These are phyloP conservation scores for Polydrusus tereticollis DNA, from an alignment of 2,888 invertebrate species.

Conservation along the genomic window DNA sequence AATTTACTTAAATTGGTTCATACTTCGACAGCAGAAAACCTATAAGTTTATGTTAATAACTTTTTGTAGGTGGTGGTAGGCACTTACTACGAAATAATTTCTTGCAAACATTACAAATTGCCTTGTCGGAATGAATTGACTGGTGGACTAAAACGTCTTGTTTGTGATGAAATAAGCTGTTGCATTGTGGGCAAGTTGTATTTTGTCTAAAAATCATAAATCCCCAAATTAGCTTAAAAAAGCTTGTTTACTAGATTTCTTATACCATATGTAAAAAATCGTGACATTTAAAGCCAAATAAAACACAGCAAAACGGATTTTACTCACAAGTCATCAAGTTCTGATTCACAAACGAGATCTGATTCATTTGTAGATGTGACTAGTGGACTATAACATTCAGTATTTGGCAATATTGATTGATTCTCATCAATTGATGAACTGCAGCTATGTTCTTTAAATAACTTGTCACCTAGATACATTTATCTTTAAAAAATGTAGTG, in stretches of 20 bases:
- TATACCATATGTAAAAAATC: too few species aligned
- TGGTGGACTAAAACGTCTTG: conserved; percentile 69
- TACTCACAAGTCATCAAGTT: conserved; percentile 57
- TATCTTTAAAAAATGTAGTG: background rate
- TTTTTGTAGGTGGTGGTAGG: background rate
- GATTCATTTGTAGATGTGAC: background rate
- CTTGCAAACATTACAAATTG: conserved; percentile 68
- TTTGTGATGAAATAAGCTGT: conserved; percentile 67
- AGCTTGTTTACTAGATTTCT: background rate
- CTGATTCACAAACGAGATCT: background rate
- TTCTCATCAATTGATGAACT: background rate
- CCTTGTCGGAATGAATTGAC: conserved; percentile 66
- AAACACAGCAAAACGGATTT: background rate
- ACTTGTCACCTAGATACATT: background rate
- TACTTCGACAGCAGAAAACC: too few species aligned
- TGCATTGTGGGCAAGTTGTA: conserved; percentile 67
- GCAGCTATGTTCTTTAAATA: background rate
- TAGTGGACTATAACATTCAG: background rate
- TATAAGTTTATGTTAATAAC: too few species aligned
- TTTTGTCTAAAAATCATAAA: conserved; percentile 34
- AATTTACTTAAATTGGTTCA: too few species aligned
- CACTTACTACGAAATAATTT: conserved; percentile 69
- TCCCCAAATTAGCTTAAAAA: background rate
- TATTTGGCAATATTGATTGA: background rate
- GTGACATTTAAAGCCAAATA: too few species aligned